Evolutionary conservation across 2,797 vertebrate species (phyloP).

Genomic region (Todus mexicanus): DNA sequence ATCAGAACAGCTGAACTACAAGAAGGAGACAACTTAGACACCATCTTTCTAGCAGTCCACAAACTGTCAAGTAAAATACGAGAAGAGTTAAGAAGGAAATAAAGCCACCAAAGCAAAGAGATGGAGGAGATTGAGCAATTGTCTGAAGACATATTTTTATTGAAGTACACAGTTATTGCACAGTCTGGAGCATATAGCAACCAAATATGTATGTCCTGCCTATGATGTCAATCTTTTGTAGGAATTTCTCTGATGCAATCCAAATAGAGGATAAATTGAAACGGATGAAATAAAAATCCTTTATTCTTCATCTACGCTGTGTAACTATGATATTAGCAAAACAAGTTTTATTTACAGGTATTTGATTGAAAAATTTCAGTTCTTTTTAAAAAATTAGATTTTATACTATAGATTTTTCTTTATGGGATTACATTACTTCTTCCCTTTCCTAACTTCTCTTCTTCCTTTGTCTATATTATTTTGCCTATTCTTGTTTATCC

Average conservation of each 20-base stretch:
- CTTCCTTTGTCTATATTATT: background rate
- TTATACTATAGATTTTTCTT: background rate
- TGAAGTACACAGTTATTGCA: background rate
- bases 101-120: background rate
- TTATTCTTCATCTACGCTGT: background rate
- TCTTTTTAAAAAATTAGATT: background rate
- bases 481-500: background rate
- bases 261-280: background rate
- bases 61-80: constrained; percentile 24
- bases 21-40: constrained; percentile 6
- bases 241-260: background rate
- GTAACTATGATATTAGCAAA: background rate
- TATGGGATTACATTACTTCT: background rate
- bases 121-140: background rate
- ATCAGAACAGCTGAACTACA: background rate
- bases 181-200: background rate
- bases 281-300: background rate
- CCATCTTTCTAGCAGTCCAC: constrained; percentile 47
- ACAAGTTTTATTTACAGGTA: background rate
- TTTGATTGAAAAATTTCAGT: background rate
- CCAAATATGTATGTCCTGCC: background rate
- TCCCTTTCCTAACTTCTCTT: background rate
- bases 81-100: constrained; percentile 14
- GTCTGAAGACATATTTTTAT: constrained; percentile 35
- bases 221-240: background rate